Evolutionary conservation across 2,113 vertebrate genomes (phyloP).

Genomic region (Collichthys lucidus): DNA sequence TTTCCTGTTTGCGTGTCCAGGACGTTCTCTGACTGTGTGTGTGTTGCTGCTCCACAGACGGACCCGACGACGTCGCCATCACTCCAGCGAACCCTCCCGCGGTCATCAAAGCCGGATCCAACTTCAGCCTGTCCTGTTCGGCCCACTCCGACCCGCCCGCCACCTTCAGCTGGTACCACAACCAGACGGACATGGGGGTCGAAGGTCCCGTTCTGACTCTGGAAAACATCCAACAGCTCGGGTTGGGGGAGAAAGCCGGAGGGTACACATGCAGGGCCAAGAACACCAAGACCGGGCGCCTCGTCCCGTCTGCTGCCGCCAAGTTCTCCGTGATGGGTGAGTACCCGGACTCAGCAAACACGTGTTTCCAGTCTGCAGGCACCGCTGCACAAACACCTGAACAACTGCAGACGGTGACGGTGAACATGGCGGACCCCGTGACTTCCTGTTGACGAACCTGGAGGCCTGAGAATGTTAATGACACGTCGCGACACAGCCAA

Average conservation of each 20-base stretch:
- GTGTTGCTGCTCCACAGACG: constrained; percentile 67
- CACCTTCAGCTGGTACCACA: constrained; percentile 65
- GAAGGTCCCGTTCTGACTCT: constrained; percentile 16
- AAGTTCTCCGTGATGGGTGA: constrained; percentile 69
- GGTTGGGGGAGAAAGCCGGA: fast-evolving
- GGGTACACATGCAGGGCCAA: constrained; percentile 70
- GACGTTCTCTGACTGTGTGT: too few species aligned
- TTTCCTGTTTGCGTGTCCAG: too few species aligned
- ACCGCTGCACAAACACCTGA: too few species aligned
- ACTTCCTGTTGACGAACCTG: background rate
- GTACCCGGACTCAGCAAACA: background rate
- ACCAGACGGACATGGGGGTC: fast-evolving
- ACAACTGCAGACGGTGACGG: too few species aligned
- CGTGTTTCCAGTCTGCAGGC: background rate
- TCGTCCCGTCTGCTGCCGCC: fast-evolving
- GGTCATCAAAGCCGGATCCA: constrained; percentile 38
- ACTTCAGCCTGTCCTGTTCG: constrained; percentile 74
- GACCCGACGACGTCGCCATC: constrained; percentile 70
- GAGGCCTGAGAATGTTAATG: background rate
- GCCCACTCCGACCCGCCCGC: constrained; percentile 69
- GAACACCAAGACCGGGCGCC: constrained; percentile 72
- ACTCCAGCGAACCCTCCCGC: fast-evolving
- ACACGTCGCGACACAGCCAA: background rate
- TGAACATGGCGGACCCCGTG: too few species aligned
- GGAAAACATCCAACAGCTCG: background rate